These are phyloP conservation scores for Drosophila simulans DNA, from an alignment of 1,140 invertebrate genomes.

Conservation along the genomic window DNA sequence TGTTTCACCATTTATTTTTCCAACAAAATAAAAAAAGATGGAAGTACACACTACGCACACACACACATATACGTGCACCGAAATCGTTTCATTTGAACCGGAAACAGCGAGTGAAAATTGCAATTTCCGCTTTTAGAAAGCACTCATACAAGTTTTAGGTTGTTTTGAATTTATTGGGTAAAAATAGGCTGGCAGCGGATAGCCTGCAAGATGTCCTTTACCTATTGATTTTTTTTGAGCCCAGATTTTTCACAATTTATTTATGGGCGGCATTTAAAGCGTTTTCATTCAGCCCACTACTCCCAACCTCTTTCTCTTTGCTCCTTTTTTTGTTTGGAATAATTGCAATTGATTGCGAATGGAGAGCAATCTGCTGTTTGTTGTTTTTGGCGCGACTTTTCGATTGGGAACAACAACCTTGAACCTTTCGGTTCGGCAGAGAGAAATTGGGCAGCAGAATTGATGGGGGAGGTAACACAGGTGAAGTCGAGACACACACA, in stretches of 20 bases:
- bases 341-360: conserved; percentile 36
- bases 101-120: conserved; percentile 79
- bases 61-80: not conserved
- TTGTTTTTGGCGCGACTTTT: conserved; percentile 50
- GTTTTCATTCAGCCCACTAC: conserved; percentile 2
- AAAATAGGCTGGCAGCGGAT: conserved; percentile 58
- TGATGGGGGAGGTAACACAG: conserved; percentile 20
- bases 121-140: conserved; percentile 72
- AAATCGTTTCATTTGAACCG: conserved; percentile 38
- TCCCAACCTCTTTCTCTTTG: not conserved
- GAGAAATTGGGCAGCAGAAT: conserved; percentile 15
- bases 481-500: conserved; percentile 12
- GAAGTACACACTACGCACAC: not conserved
- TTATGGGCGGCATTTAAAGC: conserved; percentile 25
- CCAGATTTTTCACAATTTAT: conserved; percentile 41
- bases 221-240: conserved; percentile 59
- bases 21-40: not conserved
- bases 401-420: conserved; percentile 41
- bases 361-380: conserved; percentile 10
- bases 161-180: conserved; percentile 46
- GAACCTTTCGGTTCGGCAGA: conserved; percentile 38
- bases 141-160: conserved; percentile 34
- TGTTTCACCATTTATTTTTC: conserved; percentile 1
- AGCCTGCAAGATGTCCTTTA: conserved; percentile 45
- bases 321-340: not conserved